Evolutionary conservation across 2,888 invertebrate species (phyloP), one percentile per base, ranked within the genome.

Genomic region (Caenorhabditis zanzibari): DNA sequence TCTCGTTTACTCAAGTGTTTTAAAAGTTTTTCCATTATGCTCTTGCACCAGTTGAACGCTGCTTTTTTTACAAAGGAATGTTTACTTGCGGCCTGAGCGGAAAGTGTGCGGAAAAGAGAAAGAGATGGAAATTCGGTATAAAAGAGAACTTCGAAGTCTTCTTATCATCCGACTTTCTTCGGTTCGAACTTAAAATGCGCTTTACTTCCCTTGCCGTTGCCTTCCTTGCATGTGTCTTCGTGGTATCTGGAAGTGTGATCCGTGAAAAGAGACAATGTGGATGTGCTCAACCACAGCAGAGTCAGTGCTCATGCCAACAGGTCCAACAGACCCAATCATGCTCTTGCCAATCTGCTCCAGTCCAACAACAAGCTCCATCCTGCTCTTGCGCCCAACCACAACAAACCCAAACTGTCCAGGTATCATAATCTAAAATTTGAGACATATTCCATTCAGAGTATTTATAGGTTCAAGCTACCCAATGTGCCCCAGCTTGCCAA

Each of bases 211-310:
- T 81, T 41, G 76, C 77, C 35, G 44, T 84, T 68, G 81, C 81
- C 66, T 81, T 81, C 69, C 66, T 81, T 64, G 81, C 71, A 38
- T 72, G 73, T 47, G 72, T 73, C 77, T 61, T 84, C 10, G 64
- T 81, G 54, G 81, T 87, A 47, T 68, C 86, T 86, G 86, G 80
- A 73, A 87, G 80, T 61, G 87, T 87, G n/a, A 71, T 87, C 38
- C 81, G 87, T 63, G 87, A 87, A 56, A 87, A 87, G 80, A 84
- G 87, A 82, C 87, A 87, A 59, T 87, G 87, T 81, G 87, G 87
- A 66, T 87, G 87, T 81, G 83, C 82, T 35, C 82, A 73, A 32
- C 85, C 66, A 64, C 75, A 76, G 56, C 81, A 79, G 72, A 58
- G 63, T n/a, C 85, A 85, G 58, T 87, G 87, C 74, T 84, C 84